phyloP scores from a whole-genome alignment of 2,113 vertebrate species.

The Toxostoma redivivum region DNA sequence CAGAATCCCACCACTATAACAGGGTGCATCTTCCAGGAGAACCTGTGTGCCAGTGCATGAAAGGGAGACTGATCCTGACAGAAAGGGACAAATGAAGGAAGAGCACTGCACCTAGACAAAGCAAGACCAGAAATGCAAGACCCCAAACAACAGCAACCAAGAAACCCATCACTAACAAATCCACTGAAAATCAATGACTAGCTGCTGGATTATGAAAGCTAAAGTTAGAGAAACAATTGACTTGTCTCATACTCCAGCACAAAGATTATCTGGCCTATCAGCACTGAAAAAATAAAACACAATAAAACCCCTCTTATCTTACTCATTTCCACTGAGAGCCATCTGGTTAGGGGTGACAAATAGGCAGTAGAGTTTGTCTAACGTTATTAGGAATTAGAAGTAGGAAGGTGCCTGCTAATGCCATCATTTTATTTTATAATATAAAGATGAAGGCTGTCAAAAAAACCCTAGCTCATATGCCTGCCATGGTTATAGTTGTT shows the following conservation, averaged over 20 bases:
- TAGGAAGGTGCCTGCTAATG: not conserved
- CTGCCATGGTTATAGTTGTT: not conserved
- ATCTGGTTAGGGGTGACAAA: not conserved
- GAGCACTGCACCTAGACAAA: not conserved
- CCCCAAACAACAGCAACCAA: not conserved
- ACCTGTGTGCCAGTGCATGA: fast-evolving
- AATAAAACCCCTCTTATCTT: not conserved
- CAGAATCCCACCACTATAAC: not conserved
- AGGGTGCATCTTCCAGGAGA: not conserved
- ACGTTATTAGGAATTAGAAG: not conserved
- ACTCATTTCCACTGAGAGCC: not conserved
- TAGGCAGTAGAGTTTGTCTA: not conserved
- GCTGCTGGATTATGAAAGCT: not conserved
- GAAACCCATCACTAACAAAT: not conserved
- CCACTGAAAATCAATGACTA: not conserved
- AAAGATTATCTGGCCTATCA: not conserved
- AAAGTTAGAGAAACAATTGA: not conserved
- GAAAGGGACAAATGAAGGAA: not conserved
- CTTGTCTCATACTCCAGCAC: not conserved
- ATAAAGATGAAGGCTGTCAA: not conserved
- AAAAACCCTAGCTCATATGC: not conserved
- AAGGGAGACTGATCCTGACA: not conserved
- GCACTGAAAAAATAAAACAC: not conserved
- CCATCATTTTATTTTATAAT: not conserved
- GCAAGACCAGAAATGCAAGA: not conserved